A percentile compares a stretch with the other conserved stretches of the same genome.
phyloP scores from a whole-genome alignment of 2,797 vertebrate genomes.

The Rhincodon typus region DNA sequence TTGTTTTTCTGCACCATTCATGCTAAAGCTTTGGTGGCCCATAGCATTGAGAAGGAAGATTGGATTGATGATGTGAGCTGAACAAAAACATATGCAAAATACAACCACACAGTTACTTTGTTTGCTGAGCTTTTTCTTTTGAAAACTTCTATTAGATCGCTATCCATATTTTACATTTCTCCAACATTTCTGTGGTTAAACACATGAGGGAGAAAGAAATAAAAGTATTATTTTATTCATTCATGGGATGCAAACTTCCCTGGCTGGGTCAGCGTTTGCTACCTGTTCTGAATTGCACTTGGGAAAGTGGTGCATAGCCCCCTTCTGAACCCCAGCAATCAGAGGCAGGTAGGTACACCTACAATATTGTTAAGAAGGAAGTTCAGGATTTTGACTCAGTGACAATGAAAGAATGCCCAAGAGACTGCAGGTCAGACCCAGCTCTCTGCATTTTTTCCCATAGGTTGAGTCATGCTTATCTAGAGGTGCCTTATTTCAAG shows the following conservation, averaged over 20 bases:
- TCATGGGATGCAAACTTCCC: no score
- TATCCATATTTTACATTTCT: neutral
- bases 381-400: no score
- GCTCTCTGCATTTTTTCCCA: neutral
- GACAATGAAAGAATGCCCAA: neutral
- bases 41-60: neutral
- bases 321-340: no score
- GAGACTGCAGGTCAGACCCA: neutral
- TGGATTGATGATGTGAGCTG: neutral
- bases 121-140: neutral
- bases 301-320: no score
- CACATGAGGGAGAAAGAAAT: no score
- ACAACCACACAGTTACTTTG: neutral
- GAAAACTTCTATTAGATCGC: neutral
- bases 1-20: neutral
- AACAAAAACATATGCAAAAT: neutral
- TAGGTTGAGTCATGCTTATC: neutral
- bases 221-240: no score
- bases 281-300: no score
- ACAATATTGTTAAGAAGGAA: no score
- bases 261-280: no score
- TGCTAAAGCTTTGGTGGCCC: neutral
- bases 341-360: no score
- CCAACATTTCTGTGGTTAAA: neutral
- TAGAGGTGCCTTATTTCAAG: neutral